Evolutionary conservation across 2,797 vertebrate species (phyloP).

Genomic region (Rachycentron canadum): DNA sequence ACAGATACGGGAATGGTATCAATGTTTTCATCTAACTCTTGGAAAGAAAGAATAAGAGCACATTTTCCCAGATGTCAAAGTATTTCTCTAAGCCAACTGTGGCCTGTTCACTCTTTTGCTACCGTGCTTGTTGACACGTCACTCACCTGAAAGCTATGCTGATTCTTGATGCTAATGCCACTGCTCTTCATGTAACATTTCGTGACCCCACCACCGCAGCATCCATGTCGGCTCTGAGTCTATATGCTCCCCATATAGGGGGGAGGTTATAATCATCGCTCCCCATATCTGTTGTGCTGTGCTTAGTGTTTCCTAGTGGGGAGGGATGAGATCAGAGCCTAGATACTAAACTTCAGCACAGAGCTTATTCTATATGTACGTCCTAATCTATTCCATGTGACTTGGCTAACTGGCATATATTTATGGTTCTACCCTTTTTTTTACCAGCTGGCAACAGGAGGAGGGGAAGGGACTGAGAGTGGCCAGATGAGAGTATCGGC

Average conservation of each 20-base stretch:
- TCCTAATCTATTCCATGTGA: not conserved
- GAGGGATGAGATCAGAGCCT: conserved; percentile 40
- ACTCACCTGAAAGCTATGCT: conserved; percentile 48
- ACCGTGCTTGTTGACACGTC: conserved; percentile 24
- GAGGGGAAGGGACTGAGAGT: conserved; percentile 63
- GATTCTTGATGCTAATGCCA: conserved; percentile 20
- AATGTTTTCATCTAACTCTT: conserved; percentile 15
- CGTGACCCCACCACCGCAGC: not conserved
- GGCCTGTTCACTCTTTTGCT: conserved; percentile 28
- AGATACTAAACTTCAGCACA: conserved; percentile 16
- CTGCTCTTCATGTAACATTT: conserved; percentile 45
- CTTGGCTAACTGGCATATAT: conserved; percentile 13
- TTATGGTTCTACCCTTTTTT: conserved; percentile 22
- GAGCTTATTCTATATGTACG: conserved; percentile 21
- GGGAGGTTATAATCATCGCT: conserved; percentile 24
- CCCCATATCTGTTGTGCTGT: conserved; percentile 35
- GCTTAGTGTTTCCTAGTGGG: conserved; percentile 37
- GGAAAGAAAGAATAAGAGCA: conserved; percentile 14
- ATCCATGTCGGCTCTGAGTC: conserved; percentile 23
- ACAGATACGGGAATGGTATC: not conserved
- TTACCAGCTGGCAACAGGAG: conserved; percentile 70
- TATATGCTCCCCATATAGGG: not conserved
- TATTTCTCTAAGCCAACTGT: conserved; percentile 31
- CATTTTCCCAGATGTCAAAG: conserved; percentile 35
- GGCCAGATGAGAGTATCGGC: conserved; percentile 26